These are phyloP conservation scores for Mythimna albipuncta DNA, from an alignment of 2,888 invertebrate genomes.

Conservation along the genomic window DNA sequence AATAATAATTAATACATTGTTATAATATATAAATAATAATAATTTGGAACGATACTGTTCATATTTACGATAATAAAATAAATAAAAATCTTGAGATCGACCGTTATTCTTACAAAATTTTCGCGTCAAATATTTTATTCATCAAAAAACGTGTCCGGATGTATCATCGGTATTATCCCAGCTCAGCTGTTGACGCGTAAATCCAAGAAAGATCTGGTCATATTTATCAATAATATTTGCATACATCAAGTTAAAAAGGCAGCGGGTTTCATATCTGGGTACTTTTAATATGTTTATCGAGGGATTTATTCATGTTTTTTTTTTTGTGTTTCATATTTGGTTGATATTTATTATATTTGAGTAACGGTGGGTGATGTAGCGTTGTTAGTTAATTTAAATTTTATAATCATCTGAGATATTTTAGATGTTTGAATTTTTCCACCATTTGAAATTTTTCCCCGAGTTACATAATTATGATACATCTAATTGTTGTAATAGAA, in stretches of 20 bases:
- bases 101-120: not conserved
- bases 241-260: conserved; percentile 39
- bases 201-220: conserved; percentile 15
- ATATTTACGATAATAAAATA: not conserved
- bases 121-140: conserved; percentile 19
- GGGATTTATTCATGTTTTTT: conserved; percentile 7
- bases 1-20: no score
- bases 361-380: conserved; percentile 8
- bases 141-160: conserved; percentile 4
- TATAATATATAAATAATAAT: no score
- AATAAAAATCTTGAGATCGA: not conserved
- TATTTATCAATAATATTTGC: conserved; percentile 47
- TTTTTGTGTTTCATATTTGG: conserved; percentile 2
- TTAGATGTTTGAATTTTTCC: not conserved
- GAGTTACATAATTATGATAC: not conserved
- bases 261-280: conserved; percentile 1
- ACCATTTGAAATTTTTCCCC: not conserved
- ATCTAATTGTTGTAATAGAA: no score
- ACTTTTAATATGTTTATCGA: conserved; percentile 32
- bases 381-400: not conserved
- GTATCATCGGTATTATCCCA: conserved; percentile 30
- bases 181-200: conserved; percentile 44
- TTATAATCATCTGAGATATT: not conserved
- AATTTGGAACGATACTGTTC: not conserved
- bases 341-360: conserved; percentile 23